Base-by-base conservation (phyloP, 1,140 invertebrate species). In the Papilio dardanus region DNA sequence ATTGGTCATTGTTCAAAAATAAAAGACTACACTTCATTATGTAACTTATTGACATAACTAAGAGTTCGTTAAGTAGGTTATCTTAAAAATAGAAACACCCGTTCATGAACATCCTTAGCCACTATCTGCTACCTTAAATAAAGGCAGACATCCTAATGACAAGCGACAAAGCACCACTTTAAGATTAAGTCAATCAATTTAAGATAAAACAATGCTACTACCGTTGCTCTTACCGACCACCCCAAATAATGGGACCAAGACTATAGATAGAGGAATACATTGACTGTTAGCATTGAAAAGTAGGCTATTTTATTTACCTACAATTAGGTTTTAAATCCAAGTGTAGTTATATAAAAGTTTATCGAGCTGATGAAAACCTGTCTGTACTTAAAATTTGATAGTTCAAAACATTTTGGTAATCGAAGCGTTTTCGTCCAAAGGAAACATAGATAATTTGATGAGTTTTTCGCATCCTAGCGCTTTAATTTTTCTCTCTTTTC, bases 131-230 rank as follows among this genome's bases (percentile, higher is more conserved):
- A 82, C 82, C 78, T 79, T 74, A 81, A 85, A 77, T 80, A 74
- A 82, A 81, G 78, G 75, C 76, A 73, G 77, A 74, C 79, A 79
- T 79, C 81, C 78, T 78, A 84, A 74, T 77, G 80, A 87, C 83
- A 84, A 81, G 83, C 84, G 78, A 82, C 85, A 80, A 83, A 84
- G 81, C 80, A 83, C 79, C 85, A 76, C 75, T 88, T 87, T 84
- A 80, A 90, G 87, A 88, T 90, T 88, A 87, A 81, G 79, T 77
- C 80, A 81, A 87, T 90, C 84, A 87, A 83, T 88, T 88, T 83
- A 76, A 88, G 88, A 88, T 90, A 88, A 81, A 74, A 81, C 75
- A 79, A 65, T 82, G 80, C 79, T 79, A 76, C 85, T 88, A 85
- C 85, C 79, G 86, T 79, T 83, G 77, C 83, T 79, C 76, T 86